phyloP scores from a whole-genome alignment of 64 coral and sea anemone species.

The Anthopleura sola region DNA sequence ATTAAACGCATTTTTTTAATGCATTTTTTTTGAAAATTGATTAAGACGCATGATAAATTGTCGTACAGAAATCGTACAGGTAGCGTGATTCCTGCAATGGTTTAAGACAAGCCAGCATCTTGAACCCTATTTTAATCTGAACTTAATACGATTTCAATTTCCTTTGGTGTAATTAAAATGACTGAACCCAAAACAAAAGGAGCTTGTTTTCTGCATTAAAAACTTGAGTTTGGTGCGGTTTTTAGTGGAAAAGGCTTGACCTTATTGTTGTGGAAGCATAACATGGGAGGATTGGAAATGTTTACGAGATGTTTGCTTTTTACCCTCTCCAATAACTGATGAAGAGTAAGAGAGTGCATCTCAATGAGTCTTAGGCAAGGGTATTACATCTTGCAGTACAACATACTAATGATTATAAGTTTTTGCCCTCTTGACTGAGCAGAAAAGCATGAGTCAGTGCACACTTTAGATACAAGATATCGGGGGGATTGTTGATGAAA shows the following conservation, averaged over 20 bases:
- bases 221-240: too few relatives aligned
- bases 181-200: not conserved
- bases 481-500: not conserved
- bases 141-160: not conserved
- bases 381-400: too few relatives aligned
- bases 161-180: not conserved
- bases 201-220: not conserved
- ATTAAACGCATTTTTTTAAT: not conserved
- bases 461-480: not conserved
- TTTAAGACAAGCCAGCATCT: not conserved
- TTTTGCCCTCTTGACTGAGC: too few relatives aligned
- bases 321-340: not conserved
- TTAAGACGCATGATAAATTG: too few relatives aligned
- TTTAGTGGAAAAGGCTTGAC: too few relatives aligned
- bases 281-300: too few relatives aligned
- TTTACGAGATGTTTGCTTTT: too few relatives aligned
- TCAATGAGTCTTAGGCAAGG: too few relatives aligned
- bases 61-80: not conserved
- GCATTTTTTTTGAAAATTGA: too few relatives aligned
- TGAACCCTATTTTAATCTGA: not conserved
- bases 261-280: too few relatives aligned
- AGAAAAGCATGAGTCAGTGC: not conserved
- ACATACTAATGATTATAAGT: too few relatives aligned
- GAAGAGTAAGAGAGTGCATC: not conserved
- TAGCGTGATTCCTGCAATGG: not conserved